These are phyloP conservation scores for Stichodactyla mertensii DNA, from an alignment of 64 coral and sea anemone genomes.

Conservation along the genomic window DNA sequence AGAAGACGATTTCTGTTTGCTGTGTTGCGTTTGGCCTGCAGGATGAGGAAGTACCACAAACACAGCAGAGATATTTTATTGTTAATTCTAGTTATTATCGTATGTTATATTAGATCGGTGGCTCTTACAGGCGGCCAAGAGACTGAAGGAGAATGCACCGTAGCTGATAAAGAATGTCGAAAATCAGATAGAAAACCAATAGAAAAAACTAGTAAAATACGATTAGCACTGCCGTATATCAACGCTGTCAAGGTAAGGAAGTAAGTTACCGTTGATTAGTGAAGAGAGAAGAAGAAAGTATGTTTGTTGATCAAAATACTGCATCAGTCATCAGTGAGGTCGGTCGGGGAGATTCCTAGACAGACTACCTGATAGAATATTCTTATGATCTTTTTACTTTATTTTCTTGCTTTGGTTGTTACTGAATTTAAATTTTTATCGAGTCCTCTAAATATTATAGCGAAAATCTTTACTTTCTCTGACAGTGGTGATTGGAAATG, in stretches of 20 bases:
- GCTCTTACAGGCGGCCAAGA: not conserved
- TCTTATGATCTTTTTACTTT: not conserved
- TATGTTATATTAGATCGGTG: not conserved
- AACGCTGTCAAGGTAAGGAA: conserved; percentile 15
- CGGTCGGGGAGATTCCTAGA: too few relatives aligned
- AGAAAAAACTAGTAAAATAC: not conserved
- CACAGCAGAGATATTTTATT: not conserved
- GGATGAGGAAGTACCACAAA: not conserved
- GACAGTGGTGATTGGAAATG: too few relatives aligned
- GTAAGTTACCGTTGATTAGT: too few relatives aligned
- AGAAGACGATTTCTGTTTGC: not conserved
- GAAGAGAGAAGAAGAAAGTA: too few relatives aligned
- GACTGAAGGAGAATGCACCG: not conserved
- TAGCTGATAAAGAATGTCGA: not conserved
- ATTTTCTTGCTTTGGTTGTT: not conserved
- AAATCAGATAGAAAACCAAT: not conserved
- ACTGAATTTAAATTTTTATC: too few relatives aligned
- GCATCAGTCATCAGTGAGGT: too few relatives aligned
- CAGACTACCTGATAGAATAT: too few relatives aligned
- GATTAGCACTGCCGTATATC: not conserved
- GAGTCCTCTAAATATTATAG: too few relatives aligned
- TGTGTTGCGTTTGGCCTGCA: not conserved
- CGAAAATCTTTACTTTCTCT: too few relatives aligned
- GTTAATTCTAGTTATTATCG: not conserved
- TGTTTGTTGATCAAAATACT: too few relatives aligned